These are phyloP conservation scores for Drosophila multiciliata DNA, from an alignment of 2,888 invertebrate species.

Conservation along the genomic window DNA sequence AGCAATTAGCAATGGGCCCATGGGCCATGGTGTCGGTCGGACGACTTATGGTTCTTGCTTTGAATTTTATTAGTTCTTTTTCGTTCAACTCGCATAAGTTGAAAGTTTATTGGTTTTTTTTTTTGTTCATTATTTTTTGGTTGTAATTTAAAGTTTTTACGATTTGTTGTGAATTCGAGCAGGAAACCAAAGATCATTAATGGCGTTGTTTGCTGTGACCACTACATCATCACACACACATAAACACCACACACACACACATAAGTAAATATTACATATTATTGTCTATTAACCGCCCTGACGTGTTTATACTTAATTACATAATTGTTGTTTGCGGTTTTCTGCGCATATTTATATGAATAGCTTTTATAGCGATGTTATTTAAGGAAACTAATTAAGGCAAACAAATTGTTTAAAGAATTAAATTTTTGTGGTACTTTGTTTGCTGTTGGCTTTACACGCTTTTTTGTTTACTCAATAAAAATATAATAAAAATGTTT, in stretches of 20 bases:
- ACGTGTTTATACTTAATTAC: slow-evolving; percentile 64
- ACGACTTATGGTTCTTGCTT: slow-evolving; percentile 40
- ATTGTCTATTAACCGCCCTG: slow-evolving; percentile 51
- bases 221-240: slow-evolving; percentile 14
- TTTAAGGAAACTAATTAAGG: slow-evolving; percentile 62
- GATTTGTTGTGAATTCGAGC: slow-evolving; percentile 48
- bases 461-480: slow-evolving; percentile 71
- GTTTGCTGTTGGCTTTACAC: slow-evolving; percentile 68
- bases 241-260: slow-evolving; percentile 5
- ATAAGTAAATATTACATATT: slow-evolving; percentile 43
- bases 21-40: slow-evolving; percentile 5
- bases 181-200: slow-evolving; percentile 55
- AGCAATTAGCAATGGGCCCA: slow-evolving; percentile 70
- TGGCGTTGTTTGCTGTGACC: slow-evolving; percentile 27
- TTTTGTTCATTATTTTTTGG: slow-evolving; percentile 37
- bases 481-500: slow-evolving; percentile 41
- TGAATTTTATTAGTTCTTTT: slow-evolving; percentile 37
- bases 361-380: slow-evolving; percentile 77
- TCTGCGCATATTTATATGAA: slow-evolving; percentile 62
- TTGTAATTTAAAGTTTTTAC: slow-evolving; percentile 43
- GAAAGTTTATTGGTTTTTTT: slow-evolving; percentile 32
- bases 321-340: slow-evolving; percentile 77
- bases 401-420: slow-evolving; percentile 73
- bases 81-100: slow-evolving; percentile 44
- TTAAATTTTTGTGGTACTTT: slow-evolving; percentile 68